Conservation (phyloP, 2,888 invertebrate species). For the Noctua janthina region DNA sequence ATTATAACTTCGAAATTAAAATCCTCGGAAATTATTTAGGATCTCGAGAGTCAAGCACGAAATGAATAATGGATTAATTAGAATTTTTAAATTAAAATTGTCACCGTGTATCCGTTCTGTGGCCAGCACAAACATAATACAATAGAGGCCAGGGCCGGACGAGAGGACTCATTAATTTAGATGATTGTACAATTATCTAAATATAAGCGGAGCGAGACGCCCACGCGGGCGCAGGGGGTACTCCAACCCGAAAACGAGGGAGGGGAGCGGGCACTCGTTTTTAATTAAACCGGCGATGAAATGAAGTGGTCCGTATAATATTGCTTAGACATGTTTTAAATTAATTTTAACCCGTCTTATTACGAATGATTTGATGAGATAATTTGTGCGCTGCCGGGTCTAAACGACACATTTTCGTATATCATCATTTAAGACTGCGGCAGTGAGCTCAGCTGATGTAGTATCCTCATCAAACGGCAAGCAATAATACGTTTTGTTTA, state of each 20-base stretch:
- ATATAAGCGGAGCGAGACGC: conserved; percentile 90
- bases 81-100: conserved; percentile 83
- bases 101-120: conserved; percentile 82
- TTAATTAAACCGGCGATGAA: conserved; percentile 90
- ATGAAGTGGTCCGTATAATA: conserved; percentile 90
- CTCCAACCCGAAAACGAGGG: conserved; percentile 88
- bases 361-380: conserved; percentile 80
- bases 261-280: conserved; percentile 90
- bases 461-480: conserved; percentile 27
- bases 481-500: conserved; percentile 55
- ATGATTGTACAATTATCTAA: conserved; percentile 91
- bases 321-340: conserved; percentile 90
- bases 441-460: conserved; percentile 16
- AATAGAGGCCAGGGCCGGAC: conserved; percentile 89
- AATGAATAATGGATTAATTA: conserved; percentile 78
- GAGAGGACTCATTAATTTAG: conserved; percentile 90
- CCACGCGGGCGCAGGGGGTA: conserved; percentile 85
- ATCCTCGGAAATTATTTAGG: conserved; percentile 68
- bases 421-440: conserved; percentile 28
- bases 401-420: conserved; percentile 42
- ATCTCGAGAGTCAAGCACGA: conserved; percentile 68
- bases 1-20: conserved; percentile 65
- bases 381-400: conserved; percentile 64
- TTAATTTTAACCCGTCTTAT: conserved; percentile 87
- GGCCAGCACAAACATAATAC: conserved; percentile 85